Evolutionary conservation across 1,140 invertebrate genomes (phyloP).

Genomic region (Pararge aegeria): DNA sequence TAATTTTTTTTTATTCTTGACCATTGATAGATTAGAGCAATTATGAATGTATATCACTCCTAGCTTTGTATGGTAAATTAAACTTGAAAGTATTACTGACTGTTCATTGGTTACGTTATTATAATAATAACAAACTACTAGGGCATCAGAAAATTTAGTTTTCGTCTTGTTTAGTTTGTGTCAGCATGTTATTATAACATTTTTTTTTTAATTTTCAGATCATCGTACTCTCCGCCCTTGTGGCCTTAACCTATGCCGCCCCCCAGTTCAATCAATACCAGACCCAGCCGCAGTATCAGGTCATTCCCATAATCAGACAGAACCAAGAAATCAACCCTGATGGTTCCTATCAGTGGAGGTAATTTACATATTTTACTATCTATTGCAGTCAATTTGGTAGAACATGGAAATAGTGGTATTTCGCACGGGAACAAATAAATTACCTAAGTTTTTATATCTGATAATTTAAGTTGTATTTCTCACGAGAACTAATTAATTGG

Average conservation of each 20-base stretch:
- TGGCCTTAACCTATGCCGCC: conserved; percentile 59
- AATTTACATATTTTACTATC: too few relatives aligned
- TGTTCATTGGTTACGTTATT: too few relatives aligned
- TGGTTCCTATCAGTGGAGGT: conserved; percentile 85
- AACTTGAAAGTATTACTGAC: too few relatives aligned
- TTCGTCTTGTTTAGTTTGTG: too few relatives aligned
- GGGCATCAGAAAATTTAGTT: too few relatives aligned
- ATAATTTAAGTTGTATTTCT: background rate
- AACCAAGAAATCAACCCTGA: conserved; percentile 83
- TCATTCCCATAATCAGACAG: conserved; percentile 81
- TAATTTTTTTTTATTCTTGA: too few relatives aligned
- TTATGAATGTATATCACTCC: too few relatives aligned
- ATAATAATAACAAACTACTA: too few relatives aligned
- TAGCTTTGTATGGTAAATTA: too few relatives aligned
- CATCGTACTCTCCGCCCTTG: conserved; percentile 53
- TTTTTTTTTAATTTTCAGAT: conserved; percentile 49
- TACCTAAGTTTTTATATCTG: background rate
- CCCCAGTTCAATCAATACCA: conserved; percentile 56
- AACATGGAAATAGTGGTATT: too few relatives aligned
- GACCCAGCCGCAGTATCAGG: conserved; percentile 48
- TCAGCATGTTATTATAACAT: background rate
- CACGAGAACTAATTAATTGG: background rate
- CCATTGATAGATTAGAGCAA: too few relatives aligned
- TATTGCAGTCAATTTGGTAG: too few relatives aligned
- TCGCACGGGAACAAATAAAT: conserved; percentile 6